Evolutionary conservation across 2,888 invertebrate species (phyloP).

Genomic region (Heterodera filipjevi): DNA sequence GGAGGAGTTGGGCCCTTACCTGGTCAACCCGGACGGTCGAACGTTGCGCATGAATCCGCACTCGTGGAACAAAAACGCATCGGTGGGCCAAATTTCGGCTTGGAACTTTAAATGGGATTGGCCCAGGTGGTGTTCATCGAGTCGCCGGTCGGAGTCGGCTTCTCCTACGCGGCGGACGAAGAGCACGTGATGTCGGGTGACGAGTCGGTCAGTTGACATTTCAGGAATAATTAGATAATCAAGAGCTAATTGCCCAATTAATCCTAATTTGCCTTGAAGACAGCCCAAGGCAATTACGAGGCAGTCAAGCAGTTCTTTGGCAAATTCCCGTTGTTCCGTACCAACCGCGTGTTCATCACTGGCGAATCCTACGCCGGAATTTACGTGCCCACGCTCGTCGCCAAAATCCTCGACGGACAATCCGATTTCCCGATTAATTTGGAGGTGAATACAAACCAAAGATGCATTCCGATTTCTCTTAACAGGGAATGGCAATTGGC

Average conservation of each 20-base stretch:
- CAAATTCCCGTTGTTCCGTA: slow-evolving; percentile 67
- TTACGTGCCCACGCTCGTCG: slow-evolving; percentile 68
- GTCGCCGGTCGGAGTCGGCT: slow-evolving; percentile 70
- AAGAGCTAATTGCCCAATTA: background rate
- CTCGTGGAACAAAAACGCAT: slow-evolving; percentile 62
- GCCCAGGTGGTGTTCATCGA: slow-evolving; percentile 70
- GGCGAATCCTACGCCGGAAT: slow-evolving; percentile 70
- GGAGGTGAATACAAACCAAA: slow-evolving; percentile 52
- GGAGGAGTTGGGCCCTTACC: slow-evolving; percentile 68
- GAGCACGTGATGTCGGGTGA: slow-evolving; percentile 53
- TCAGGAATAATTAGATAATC: slow-evolving; percentile 59
- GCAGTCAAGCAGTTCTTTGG: slow-evolving; percentile 69
- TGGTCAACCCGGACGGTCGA: slow-evolving; percentile 55
- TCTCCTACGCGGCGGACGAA: slow-evolving; percentile 68
- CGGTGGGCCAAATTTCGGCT: slow-evolving; percentile 55
- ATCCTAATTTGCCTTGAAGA: slow-evolving; percentile 43
- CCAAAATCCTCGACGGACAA: slow-evolving; percentile 65
- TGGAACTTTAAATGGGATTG: slow-evolving; percentile 37
- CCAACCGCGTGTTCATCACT: slow-evolving; percentile 68
- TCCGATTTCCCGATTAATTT: slow-evolving; percentile 62
- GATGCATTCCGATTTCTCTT: background rate
- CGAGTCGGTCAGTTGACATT: slow-evolving; percentile 54
- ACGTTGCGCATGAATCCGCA: slow-evolving; percentile 58
- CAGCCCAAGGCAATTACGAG: slow-evolving; percentile 67
- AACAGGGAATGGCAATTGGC: slow-evolving; percentile 62